These are phyloP conservation scores for Protophormia terraenovae DNA, from an alignment of 2,888 invertebrate genomes.

Conservation along the genomic window DNA sequence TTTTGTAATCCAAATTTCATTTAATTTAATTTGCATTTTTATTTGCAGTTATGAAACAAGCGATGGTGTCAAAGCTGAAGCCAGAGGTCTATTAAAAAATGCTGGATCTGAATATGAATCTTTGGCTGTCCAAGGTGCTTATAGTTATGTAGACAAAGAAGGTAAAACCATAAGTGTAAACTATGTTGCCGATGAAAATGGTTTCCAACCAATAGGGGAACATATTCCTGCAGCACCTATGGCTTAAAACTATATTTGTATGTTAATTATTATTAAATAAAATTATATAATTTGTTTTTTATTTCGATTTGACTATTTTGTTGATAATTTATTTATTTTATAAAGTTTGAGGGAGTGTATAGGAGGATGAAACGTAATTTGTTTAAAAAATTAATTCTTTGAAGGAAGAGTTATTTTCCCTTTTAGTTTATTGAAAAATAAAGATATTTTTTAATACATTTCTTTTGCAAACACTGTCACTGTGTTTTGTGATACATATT, in stretches of 20 bases:
- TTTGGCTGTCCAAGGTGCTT: slow-evolving; percentile 82
- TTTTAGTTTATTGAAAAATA: too few species aligned
- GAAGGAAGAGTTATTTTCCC: too few species aligned
- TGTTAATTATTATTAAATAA: slow-evolving; percentile 2
- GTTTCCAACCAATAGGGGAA: slow-evolving; percentile 68
- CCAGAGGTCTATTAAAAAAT: slow-evolving; percentile 82
- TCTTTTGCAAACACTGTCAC: too few species aligned
- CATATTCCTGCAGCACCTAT: slow-evolving; percentile 78
- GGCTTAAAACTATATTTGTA: not conserved
- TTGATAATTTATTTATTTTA: not conserved
- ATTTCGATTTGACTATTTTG: not conserved
- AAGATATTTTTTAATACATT: too few species aligned
- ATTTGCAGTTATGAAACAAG: slow-evolving; percentile 82
- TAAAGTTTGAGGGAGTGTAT: not conserved
- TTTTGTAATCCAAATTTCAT: not conserved
- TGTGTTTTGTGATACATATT: too few species aligned
- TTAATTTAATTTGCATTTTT: slow-evolving; percentile 22
- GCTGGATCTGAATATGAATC: slow-evolving; percentile 82
- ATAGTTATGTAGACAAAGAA: slow-evolving; percentile 83
- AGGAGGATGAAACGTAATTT: too few species aligned
- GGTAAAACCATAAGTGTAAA: slow-evolving; percentile 83
- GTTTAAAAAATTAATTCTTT: too few species aligned
- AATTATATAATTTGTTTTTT: not conserved
- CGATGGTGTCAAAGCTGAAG: slow-evolving; percentile 82
- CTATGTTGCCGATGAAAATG: slow-evolving; percentile 64